These are phyloP conservation scores for Phoxinus phoxinus DNA, from an alignment of 2,113 vertebrate genomes.

Conservation along the genomic window DNA sequence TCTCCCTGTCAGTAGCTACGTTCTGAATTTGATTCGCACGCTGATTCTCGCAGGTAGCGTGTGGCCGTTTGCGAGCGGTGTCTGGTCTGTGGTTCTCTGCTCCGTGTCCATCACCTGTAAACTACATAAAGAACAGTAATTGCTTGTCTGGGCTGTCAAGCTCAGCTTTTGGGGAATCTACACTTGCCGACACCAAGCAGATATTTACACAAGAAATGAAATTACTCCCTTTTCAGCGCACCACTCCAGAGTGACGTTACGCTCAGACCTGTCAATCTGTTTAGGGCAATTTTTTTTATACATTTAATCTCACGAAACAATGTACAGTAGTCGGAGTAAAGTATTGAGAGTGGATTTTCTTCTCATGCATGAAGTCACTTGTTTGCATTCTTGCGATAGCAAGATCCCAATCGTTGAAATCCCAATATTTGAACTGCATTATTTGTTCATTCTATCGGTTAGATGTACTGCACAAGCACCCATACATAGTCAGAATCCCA, in stretches of 20 bases:
- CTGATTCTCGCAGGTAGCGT: conserved; percentile 3
- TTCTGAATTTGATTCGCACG: background rate
- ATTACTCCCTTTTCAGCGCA: conserved; percentile 57
- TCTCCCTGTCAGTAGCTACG: background rate
- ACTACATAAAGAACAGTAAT: conserved; percentile 61
- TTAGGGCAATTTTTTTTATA: conserved; percentile 54
- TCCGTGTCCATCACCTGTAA: conserved; percentile 54
- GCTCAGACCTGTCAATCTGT: conserved; percentile 56
- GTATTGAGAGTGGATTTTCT: conserved; percentile 11
- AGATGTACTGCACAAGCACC: background rate
- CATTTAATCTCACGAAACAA: conserved; percentile 55
- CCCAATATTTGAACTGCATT: background rate
- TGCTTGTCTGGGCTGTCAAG: conserved; percentile 66
- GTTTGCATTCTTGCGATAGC: conserved; percentile 7
- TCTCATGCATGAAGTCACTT: background rate
- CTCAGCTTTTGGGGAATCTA: conserved; percentile 50
- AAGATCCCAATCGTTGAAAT: background rate
- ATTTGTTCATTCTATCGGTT: background rate
- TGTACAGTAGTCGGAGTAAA: background rate
- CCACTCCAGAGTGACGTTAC: conserved; percentile 41
- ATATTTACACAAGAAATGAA: conserved; percentile 65
- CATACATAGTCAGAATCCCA: background rate
- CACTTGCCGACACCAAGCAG: conserved; percentile 59
- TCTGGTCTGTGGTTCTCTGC: background rate
- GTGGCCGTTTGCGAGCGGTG: background rate